Base-by-base conservation (phyloP, 2,888 invertebrate species). In the Cosmopolites sordidus region DNA sequence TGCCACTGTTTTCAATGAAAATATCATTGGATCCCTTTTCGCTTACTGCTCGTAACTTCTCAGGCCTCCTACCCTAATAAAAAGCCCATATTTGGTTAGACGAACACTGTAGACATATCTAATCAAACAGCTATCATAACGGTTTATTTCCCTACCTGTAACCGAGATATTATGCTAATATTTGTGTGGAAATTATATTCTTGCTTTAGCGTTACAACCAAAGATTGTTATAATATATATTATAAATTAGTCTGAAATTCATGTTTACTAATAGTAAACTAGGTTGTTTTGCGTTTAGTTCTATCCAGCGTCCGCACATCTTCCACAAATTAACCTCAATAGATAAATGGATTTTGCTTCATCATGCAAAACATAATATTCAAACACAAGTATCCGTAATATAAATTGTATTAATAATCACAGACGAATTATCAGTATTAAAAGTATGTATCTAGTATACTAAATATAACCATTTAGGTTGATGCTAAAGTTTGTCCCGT, bases 61-160 rank as follows among this genome's bases (percentile, higher is more conserved):
- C 12, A 33, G n/a, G 3, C 11, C 33, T 12, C 12, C 33, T 4
- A 12, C 11, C 3, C n/a, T n/a, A 5, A 33, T 33, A 33, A 33
- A 33, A 33, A 33, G 33, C n/a, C 33, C 33, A 5, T 33, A 33
- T 33, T 33, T 33, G 33, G 8, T n/a, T 33, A 4, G 3, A 4
- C 33, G 3, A 33, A 9, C 33, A 5, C 3, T 33, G n/a, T n/a
- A 43, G 27, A 27, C 27, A 4, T 22, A 43, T 17, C 22, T 22
- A 22, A 46, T 14, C 39, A 46, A 46, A 46, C 46, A 46, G 14
- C 11, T 46, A 22, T 37, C 18, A 15, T 46, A 46, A 46, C 22
- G 15, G 17, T 15, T 45, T 22, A 46, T 46, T 37, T 46, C 38
- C 17, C 37, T 29, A 38, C 38, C 38, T 38, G 22, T 18, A n/a